Evolutionary conservation across 2,888 invertebrate genomes (phyloP).

Genomic region (Dorcus parallelipipedus): DNA sequence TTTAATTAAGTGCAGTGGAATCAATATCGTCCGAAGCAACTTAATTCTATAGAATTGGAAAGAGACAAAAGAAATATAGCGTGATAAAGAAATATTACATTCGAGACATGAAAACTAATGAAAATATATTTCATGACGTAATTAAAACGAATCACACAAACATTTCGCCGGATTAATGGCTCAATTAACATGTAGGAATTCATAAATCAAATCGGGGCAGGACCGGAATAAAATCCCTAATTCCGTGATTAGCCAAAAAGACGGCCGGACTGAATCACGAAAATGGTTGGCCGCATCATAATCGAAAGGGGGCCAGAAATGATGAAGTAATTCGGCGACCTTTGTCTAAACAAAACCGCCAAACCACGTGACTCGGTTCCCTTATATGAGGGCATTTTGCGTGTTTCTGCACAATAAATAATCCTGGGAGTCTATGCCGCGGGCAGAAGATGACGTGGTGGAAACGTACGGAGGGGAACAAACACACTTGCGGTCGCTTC

Average conservation of each 20-base stretch:
- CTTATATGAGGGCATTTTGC: slow-evolving; percentile 17
- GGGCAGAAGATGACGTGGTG: neutral
- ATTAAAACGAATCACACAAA: neutral
- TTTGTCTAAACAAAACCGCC: slow-evolving; percentile 22
- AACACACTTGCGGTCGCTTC: too few species aligned
- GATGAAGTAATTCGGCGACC: slow-evolving; percentile 2
- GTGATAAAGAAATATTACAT: too few species aligned
- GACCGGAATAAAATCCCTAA: neutral
- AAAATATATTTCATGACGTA: neutral
- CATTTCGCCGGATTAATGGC: too few species aligned
- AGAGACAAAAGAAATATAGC: too few species aligned
- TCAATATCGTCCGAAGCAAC: too few species aligned
- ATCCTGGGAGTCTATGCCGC: neutral
- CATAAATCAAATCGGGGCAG: too few species aligned
- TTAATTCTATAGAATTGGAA: too few species aligned
- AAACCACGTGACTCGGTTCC: slow-evolving; percentile 27
- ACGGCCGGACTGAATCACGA: neutral
- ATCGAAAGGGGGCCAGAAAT: neutral
- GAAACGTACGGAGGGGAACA: neutral
- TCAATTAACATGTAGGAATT: too few species aligned
- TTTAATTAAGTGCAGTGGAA: too few species aligned
- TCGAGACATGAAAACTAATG: too few species aligned
- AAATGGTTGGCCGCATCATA: neutral
- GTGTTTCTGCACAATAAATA: neutral
- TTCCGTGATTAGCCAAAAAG: neutral